These are phyloP conservation scores for Limnephilus rhombicus DNA, from an alignment of 2,888 invertebrate genomes.

Conservation along the genomic window DNA sequence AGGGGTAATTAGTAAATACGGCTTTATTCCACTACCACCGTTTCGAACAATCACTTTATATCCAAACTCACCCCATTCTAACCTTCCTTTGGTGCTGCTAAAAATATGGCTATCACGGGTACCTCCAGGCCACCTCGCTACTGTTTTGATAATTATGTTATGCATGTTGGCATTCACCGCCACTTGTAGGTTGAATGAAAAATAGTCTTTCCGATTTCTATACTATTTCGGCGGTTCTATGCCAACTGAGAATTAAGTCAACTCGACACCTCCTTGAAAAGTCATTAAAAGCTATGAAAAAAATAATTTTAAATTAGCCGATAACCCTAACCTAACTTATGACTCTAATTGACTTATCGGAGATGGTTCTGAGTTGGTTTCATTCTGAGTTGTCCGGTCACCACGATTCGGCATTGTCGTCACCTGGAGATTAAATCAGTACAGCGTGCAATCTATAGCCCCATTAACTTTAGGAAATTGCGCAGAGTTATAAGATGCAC, in stretches of 20 bases:
- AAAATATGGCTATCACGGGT: not conserved
- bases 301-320: too few relatives aligned
- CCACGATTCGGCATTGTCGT: not conserved
- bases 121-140: constrained; percentile 7
- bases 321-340: too few relatives aligned
- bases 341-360: too few relatives aligned
- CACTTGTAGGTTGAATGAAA: not conserved
- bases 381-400: too few relatives aligned
- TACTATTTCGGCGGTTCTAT: not conserved
- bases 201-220: not conserved
- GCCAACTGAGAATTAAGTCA: too few relatives aligned
- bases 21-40: too few relatives aligned
- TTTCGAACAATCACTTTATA: too few relatives aligned
- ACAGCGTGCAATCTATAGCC: constrained; percentile 4
- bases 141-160: too few relatives aligned
- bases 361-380: too few relatives aligned
- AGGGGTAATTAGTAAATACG: not conserved
- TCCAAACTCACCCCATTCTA: not conserved
- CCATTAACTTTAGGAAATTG: not conserved
- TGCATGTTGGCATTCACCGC: not conserved
- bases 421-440: not conserved
- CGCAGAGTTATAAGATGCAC: not conserved
- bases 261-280: too few relatives aligned
- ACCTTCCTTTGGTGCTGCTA: not conserved
- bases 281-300: too few relatives aligned